Evolutionary conservation across 2,113 vertebrate genomes (phyloP).

Genomic region (Zapus hudsonius): DNA sequence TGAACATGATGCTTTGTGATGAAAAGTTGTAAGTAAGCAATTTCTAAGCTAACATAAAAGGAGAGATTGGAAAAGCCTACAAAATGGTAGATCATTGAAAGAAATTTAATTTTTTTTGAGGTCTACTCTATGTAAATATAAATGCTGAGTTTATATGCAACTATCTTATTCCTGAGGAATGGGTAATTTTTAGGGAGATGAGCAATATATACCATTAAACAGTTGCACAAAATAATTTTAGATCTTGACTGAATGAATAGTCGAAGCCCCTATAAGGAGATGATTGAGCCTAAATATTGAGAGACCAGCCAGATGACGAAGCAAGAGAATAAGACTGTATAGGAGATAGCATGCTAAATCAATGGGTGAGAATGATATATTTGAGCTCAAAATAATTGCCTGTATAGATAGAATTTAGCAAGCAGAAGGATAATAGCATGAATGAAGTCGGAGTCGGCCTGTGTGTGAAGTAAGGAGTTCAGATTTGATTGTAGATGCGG

Average conservation of each 20-base stretch:
- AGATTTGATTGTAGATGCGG: not conserved
- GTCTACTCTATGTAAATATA: not conserved
- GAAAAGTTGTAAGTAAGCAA: not conserved
- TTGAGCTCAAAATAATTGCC: not conserved
- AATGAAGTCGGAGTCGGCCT: not conserved
- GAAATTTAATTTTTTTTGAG: slow-evolving; percentile 21
- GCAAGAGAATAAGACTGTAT: not conserved
- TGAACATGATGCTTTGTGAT: slow-evolving; percentile 15
- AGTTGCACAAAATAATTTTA: not conserved
- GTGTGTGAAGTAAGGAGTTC: not conserved
- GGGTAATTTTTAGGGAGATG: not conserved
- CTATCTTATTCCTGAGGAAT: not conserved
- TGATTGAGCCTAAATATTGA: not conserved
- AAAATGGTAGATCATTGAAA: not conserved
- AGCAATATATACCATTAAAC: not conserved
- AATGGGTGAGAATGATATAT: not conserved
- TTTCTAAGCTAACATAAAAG: not conserved
- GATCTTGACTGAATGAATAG: not conserved
- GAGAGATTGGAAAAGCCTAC: not conserved
- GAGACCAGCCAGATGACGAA: not conserved
- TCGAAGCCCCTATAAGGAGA: not conserved
- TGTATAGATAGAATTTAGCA: not conserved
- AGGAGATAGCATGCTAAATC: not conserved
- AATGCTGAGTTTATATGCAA: not conserved
- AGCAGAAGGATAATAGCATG: not conserved